Evolutionary conservation across 2,113 vertebrate species (phyloP).

Genomic region (Platichthys stellatus): DNA sequence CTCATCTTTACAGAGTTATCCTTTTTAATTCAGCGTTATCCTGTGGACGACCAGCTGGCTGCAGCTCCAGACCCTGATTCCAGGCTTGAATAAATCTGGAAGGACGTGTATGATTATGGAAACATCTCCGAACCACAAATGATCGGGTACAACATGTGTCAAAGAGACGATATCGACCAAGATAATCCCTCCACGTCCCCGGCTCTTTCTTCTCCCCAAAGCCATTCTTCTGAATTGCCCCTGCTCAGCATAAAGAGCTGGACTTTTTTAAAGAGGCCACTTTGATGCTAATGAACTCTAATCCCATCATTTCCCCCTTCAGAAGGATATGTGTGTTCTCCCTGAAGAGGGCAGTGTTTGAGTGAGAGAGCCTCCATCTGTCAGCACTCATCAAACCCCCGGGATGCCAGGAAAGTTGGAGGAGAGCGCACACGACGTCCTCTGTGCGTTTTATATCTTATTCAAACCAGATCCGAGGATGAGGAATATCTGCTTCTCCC

Average conservation of each 20-base stretch:
- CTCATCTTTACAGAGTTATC: conserved; percentile 23
- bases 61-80: conserved; percentile 40
- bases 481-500: background rate
- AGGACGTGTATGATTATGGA: conserved; percentile 36
- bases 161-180: background rate
- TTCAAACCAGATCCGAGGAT: conserved; percentile 51
- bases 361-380: conserved; percentile 64
- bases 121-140: conserved; percentile 40
- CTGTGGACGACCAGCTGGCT: background rate
- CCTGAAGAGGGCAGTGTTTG: conserved; percentile 85
- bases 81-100: conserved; percentile 37
- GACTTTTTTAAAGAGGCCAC: background rate
- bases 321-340: conserved; percentile 44
- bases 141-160: conserved; percentile 27
- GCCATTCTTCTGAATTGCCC: background rate
- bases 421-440: background rate
- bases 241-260: background rate
- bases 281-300: conserved; percentile 14
- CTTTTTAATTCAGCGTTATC: conserved; percentile 18
- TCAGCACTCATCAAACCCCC: conserved; percentile 54
- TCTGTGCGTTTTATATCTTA: background rate
- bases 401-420: conserved; percentile 44
- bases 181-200: background rate
- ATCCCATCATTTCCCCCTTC: background rate
- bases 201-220: background rate